Percentiles rank a stretch among this genome's conserved stretches.
These are phyloP conservation scores for Coryphaenoides rupestris DNA, from an alignment of 2,113 vertebrate genomes.

Conservation along the genomic window DNA sequence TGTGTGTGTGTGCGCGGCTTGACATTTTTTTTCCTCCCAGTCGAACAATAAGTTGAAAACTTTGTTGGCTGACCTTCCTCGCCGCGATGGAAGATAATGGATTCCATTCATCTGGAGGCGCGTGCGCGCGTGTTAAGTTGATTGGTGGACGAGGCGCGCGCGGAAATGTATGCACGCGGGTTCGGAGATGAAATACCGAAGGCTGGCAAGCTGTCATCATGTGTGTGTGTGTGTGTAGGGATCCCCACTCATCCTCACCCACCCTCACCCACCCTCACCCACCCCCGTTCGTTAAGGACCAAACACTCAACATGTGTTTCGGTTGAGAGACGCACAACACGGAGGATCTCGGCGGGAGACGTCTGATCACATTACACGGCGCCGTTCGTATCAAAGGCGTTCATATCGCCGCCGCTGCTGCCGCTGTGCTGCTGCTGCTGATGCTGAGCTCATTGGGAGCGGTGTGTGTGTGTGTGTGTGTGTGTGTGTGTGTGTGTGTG, in stretches of 20 bases:
- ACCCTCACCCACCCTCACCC: no score
- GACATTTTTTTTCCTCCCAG: constrained; percentile 43
- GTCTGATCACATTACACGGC: constrained; percentile 31
- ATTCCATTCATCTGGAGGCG: constrained; percentile 56
- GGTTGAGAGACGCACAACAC: no score
- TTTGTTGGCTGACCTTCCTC: constrained; percentile 72
- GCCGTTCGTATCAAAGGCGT: constrained; percentile 26
- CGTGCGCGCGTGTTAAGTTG: constrained; percentile 62
- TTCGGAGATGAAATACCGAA: constrained; percentile 50
- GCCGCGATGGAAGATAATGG: constrained; percentile 52
- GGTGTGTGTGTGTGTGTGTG: constrained; percentile 14
- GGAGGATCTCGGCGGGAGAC: no score
- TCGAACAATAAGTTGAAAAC: constrained; percentile 64
- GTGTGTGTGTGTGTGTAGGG: no score
- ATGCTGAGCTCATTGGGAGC: constrained; percentile 1
- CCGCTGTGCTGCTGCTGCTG: no score
- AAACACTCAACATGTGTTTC: no score
- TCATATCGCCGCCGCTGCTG: no score
- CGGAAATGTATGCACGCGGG: constrained; percentile 45
- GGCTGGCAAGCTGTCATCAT: constrained; percentile 38
- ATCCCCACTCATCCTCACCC: no score
- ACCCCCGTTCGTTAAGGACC: no score
- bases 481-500: not conserved
- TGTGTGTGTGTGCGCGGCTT: no score
- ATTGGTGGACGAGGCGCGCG: constrained; percentile 57